Evolutionary conservation across 2,113 vertebrate species (phyloP), one percentile per base, ranked within the genome.

Genomic region (Hemiscyllium ocellatum): DNA sequence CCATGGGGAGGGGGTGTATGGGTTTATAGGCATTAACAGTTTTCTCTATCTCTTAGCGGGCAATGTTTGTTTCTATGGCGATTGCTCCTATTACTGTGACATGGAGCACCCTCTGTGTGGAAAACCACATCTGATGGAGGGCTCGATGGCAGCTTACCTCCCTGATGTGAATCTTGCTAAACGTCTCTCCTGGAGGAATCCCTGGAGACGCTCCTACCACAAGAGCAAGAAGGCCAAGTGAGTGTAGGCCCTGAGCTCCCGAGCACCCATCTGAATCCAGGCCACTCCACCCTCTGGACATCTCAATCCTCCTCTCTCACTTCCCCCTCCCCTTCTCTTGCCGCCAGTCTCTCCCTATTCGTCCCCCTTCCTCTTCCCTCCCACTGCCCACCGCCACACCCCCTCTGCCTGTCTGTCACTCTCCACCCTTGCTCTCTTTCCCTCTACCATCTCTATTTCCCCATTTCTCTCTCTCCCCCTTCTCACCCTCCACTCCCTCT

Each of bases 51-150:
- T 96, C 85, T 86, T 97, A 98, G 98, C 97, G 96, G 98, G 98
- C 4, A 98, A 98, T 0, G 1, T 97, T 66, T 99, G 98, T 96
- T 98, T 99, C 98, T 98, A 98, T 0, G 98, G 98, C 4, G 97
- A 97, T 96, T 99, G 98, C 86, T 98, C 98, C n/a, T 99, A 99
- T 97, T 99, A 99, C 97, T 99, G 98, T 96, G 98, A 98, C 33
- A 98, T 98, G 0, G 98, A 99, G 96, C 98, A 99, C 0, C 98
- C 98, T 0, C 96, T 98, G 95, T 99, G 98, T 0, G 98, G 98
- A 2, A 97, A 97, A 24, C 98, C 98, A 0, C 96, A 96, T 95
- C 33, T 0, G 89, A 97, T 99, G 17, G 98, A 99, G 97, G 98
- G 97, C 96, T 99, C 98, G 17, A 37, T 99, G 97, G 98, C 98